Conservation (phyloP, 2,113 vertebrate genomes). For the Chlamydotis undulata region DNA sequence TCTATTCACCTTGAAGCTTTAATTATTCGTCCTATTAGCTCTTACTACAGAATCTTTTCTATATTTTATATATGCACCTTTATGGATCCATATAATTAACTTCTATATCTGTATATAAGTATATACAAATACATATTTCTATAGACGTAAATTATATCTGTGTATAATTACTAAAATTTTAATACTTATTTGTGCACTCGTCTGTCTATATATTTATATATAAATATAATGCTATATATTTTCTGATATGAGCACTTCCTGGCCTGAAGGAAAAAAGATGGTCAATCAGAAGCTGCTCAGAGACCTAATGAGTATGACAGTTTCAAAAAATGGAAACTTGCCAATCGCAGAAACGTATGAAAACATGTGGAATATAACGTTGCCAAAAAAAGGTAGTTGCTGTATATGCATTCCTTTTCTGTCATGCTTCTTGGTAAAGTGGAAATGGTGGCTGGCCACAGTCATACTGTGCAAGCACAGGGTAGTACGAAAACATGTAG, state of each 20-base stretch:
- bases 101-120: not conserved
- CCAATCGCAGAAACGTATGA: not conserved
- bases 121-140: not conserved
- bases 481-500: not conserved
- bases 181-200: not conserved
- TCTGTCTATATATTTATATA: rapidly evolving
- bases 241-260: not conserved
- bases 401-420: not conserved
- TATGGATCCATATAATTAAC: not conserved
- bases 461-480: not conserved
- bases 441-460: not conserved
- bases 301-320: not conserved
- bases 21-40: not conserved
- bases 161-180: not conserved
- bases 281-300: not conserved
- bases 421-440: not conserved
- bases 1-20: not conserved
- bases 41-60: not conserved
- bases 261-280: not conserved
- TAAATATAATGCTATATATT: not conserved
- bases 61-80: not conserved
- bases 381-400: not conserved
- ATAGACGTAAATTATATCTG: not conserved
- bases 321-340: not conserved
- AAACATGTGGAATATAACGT: rapidly evolving